A percentile compares a stretch with the other conserved stretches of the same genome.
These are phyloP conservation scores for Palaemon carinicauda DNA, from an alignment of 1,140 invertebrate genomes.

Conservation along the genomic window DNA sequence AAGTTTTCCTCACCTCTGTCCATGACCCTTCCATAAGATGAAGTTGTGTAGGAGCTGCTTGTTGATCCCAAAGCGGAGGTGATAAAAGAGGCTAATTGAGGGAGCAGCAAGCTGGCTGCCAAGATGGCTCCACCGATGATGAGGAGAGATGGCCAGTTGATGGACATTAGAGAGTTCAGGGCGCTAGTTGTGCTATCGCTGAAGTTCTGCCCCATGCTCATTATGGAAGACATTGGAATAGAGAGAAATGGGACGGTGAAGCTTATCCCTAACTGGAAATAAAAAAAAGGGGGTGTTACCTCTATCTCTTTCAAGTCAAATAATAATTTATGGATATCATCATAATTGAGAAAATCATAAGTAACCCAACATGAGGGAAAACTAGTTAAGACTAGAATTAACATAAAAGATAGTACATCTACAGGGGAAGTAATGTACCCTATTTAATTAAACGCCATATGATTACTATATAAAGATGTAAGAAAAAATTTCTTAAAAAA, in stretches of 20 bases:
- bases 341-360: too few relatives aligned
- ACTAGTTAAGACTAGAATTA: too few relatives aligned
- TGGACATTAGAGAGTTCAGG: conserved; percentile 25
- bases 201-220: conserved; percentile 27
- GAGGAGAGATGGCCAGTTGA: conserved; percentile 47
- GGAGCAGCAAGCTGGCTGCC: conserved; percentile 33
- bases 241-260: conserved; percentile 58
- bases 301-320: too few relatives aligned
- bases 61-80: background rate
- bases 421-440: too few relatives aligned
- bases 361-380: too few relatives aligned
- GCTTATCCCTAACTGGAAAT: conserved; percentile 48
- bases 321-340: too few relatives aligned
- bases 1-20: background rate
- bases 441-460: too few relatives aligned
- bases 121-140: conserved; percentile 17
- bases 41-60: background rate
- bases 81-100: conserved; percentile 9
- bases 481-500: too few relatives aligned
- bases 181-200: conserved; percentile 14
- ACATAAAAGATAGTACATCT: too few relatives aligned
- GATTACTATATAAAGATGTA: too few relatives aligned
- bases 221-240: conserved; percentile 40
- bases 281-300: background rate
- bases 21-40: conserved; percentile 21